Conservation (phyloP, 1,140 invertebrate genomes). For the Drosophila littoralis region DNA sequence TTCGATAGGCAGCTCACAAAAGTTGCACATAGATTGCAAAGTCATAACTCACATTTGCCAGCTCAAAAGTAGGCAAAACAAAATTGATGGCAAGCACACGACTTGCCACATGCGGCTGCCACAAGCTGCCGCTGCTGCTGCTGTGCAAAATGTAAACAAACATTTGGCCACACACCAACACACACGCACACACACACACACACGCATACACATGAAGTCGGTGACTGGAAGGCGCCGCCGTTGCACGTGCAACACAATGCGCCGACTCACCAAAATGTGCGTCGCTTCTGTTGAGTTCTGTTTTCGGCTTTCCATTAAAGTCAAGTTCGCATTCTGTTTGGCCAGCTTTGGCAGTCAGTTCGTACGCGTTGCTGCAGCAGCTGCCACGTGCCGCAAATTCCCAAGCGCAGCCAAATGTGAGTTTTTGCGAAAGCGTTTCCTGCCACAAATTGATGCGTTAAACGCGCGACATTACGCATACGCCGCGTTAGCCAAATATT, state of each 20-base stretch:
- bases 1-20: background rate
- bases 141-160: constrained; percentile 75
- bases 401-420: constrained; percentile 25
- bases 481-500: constrained; percentile 9
- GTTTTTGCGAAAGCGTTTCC: background rate
- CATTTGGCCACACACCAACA: constrained; percentile 42
- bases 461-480: constrained; percentile 27
- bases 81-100: constrained; percentile 47
- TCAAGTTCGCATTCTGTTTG: constrained; percentile 49
- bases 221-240: constrained; percentile 58
- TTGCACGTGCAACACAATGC: constrained; percentile 63
- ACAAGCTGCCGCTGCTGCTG: no score
- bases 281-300: constrained; percentile 36
- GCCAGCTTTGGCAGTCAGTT: constrained; percentile 50
- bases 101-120: no score
- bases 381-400: constrained; percentile 16
- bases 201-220: background rate
- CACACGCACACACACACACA: background rate
- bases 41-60: constrained; percentile 60
- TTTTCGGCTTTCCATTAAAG: constrained; percentile 46
- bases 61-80: constrained; percentile 68
- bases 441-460: constrained; percentile 1
- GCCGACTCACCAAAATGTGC: constrained; percentile 64
- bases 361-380: constrained; percentile 61
- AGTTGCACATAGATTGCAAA: constrained; percentile 41